Evolutionary conservation across 2,797 vertebrate species (phyloP).

Genomic region (Thripadectes ignobilis): DNA sequence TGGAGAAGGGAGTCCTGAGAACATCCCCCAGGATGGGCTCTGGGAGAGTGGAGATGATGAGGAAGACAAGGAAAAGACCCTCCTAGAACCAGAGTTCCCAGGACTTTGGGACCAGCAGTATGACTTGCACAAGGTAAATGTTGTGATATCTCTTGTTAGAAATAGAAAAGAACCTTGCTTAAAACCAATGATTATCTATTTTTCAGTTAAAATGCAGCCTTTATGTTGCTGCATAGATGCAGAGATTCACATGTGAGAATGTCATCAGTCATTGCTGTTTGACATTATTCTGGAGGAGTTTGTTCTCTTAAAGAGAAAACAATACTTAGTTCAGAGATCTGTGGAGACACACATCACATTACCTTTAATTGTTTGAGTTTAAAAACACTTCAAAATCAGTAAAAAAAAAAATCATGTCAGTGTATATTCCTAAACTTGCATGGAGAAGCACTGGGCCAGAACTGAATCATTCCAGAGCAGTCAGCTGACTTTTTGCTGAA

Average conservation of each 20-base stretch:
- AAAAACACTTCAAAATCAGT: neutral
- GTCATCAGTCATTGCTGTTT: neutral
- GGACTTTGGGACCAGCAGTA: slow-evolving; percentile 82
- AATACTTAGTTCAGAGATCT: neutral
- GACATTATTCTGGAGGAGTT: neutral
- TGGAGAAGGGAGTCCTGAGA: neutral
- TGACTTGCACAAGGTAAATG: slow-evolving; percentile 69
- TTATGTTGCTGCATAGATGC: neutral
- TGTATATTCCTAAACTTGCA: neutral
- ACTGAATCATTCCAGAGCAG: neutral
- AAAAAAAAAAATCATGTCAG: neutral
- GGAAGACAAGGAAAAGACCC: slow-evolving; percentile 37
- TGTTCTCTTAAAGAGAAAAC: neutral
- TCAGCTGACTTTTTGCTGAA: neutral
- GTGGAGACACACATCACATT: slow-evolving; percentile 12
- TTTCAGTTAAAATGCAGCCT: neutral
- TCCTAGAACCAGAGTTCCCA: slow-evolving; percentile 84
- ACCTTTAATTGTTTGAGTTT: slow-evolving; percentile 58
- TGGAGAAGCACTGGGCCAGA: neutral
- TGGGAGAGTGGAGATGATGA: neutral
- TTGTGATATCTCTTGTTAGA: neutral
- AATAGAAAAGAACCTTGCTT: neutral
- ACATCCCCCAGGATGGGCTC: neutral
- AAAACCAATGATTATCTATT: neutral
- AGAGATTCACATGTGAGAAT: neutral